A percentile compares a stretch with the other conserved stretches of the same genome.
phyloP scores from a whole-genome alignment of 2,888 invertebrate species.

The Drosophila ochracea region DNA sequence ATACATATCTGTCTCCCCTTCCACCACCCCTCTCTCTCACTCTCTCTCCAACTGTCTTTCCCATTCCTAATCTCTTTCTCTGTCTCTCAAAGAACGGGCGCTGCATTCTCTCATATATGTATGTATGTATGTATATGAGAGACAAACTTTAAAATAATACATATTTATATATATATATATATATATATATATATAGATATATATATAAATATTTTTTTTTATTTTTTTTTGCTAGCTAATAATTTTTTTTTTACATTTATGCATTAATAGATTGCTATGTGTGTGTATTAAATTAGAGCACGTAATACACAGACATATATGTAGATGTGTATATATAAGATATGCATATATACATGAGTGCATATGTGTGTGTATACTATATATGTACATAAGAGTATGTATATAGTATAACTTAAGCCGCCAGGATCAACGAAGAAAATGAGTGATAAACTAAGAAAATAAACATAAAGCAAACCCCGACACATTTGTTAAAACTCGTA shows the following conservation, averaged over 20 bases:
- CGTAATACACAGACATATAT: constrained; percentile 26
- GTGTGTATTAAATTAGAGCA: constrained; percentile 33
- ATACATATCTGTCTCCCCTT: constrained; percentile 22
- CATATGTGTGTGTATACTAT: constrained; percentile 22
- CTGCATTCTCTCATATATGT: constrained; percentile 37
- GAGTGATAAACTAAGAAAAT: constrained; percentile 80
- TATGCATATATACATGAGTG: constrained; percentile 31
- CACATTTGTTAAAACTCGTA: constrained; percentile 51
- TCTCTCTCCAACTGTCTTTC: background rate
- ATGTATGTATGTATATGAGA: background rate
- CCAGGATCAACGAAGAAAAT: constrained; percentile 85
- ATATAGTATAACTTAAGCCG: constrained; percentile 67
- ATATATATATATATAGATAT: background rate
- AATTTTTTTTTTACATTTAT: constrained; percentile 46
- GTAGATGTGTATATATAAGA: constrained; percentile 30
- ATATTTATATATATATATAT: constrained; percentile 18
- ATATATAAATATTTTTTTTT: constrained; percentile 19
- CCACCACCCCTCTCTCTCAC: background rate
- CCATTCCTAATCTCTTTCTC: background rate
- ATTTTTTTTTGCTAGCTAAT: constrained; percentile 52
- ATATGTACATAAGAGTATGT: constrained; percentile 38
- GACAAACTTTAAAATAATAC: constrained; percentile 12
- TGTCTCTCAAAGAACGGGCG: constrained; percentile 24
- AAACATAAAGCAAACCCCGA: constrained; percentile 16
- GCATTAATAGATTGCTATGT: constrained; percentile 32